Evolutionary conservation across 2,888 invertebrate species (phyloP).

Genomic region (Plemyria rubiginata): DNA sequence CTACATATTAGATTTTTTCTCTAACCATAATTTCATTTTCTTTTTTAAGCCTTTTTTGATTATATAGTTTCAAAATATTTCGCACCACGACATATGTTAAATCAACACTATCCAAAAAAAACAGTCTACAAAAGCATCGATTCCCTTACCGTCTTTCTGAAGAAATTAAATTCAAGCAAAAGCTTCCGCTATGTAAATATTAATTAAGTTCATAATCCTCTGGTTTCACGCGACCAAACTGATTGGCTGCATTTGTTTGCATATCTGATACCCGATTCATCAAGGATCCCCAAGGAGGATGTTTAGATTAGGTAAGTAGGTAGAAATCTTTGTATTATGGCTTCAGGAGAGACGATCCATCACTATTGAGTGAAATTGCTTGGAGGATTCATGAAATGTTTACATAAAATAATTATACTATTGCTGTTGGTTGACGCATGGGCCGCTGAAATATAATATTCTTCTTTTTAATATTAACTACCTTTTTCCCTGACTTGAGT

Average conservation of each 20-base stretch:
- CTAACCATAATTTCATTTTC: too few relatives aligned
- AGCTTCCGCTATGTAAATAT: slow-evolving; percentile 18
- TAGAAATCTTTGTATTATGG: slow-evolving; percentile 51
- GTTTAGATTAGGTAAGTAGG: slow-evolving; percentile 43
- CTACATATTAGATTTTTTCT: too few relatives aligned
- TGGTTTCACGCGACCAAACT: slow-evolving; percentile 53
- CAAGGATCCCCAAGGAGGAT: slow-evolving; percentile 44
- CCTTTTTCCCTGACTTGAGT: too few relatives aligned
- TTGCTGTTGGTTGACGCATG: too few relatives aligned
- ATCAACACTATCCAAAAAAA: too few relatives aligned
- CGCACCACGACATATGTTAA: too few relatives aligned
- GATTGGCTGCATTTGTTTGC: slow-evolving; percentile 71
- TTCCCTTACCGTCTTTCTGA: not conserved
- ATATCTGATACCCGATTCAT: slow-evolving; percentile 73
- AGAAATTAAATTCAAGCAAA: slow-evolving; percentile 21
- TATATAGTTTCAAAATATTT: too few relatives aligned
- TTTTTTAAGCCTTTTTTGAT: too few relatives aligned
- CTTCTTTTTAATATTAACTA: too few relatives aligned
- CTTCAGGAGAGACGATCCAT: slow-evolving; percentile 45
- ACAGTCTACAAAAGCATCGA: too few relatives aligned
- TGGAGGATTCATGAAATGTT: slow-evolving; percentile 35
- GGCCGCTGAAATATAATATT: too few relatives aligned
- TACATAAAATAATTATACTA: slow-evolving; percentile 6
- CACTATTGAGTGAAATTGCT: slow-evolving; percentile 45
- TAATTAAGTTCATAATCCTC: slow-evolving; percentile 47